A percentile compares a stretch with the other conserved stretches of the same genome.
These are phyloP conservation scores for Gnathonemus longibarbis DNA, from an alignment of 2,113 vertebrate genomes.

Conservation along the genomic window DNA sequence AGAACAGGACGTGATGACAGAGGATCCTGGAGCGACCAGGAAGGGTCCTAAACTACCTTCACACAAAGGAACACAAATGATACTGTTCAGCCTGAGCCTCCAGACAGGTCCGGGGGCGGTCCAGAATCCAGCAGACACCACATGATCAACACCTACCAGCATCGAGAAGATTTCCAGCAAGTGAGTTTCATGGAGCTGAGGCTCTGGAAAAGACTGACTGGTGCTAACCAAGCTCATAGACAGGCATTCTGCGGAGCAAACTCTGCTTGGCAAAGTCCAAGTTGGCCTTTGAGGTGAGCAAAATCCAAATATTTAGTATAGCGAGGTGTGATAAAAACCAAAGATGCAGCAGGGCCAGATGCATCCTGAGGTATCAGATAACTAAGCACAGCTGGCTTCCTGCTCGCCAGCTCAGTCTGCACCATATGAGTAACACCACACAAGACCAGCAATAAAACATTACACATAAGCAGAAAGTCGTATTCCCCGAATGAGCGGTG, in stretches of 20 bases:
- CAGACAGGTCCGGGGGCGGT: background rate
- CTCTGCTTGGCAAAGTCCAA: background rate
- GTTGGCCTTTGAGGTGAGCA: background rate
- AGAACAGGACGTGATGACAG: background rate
- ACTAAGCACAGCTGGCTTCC: background rate
- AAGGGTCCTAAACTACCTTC: background rate
- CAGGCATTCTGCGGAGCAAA: background rate
- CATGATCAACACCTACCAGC: background rate
- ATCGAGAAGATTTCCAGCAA: background rate
- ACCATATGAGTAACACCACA: background rate
- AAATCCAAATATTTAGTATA: background rate
- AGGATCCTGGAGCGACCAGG: background rate
- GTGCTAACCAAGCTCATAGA: background rate
- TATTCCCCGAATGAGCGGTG: background rate
- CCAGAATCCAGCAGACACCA: background rate
- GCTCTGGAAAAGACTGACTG: background rate
- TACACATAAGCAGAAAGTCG: background rate
- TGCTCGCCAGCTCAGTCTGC: background rate
- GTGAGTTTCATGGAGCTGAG: background rate
- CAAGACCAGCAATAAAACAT: background rate
- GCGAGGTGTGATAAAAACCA: background rate
- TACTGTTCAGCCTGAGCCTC: background rate
- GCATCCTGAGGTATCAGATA: background rate
- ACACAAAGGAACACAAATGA: background rate
- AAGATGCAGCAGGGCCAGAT: background rate